Evolutionary conservation across 2,113 vertebrate genomes (phyloP), one percentile per base, ranked within the genome.

Genomic region (Struthidea cinerea): DNA sequence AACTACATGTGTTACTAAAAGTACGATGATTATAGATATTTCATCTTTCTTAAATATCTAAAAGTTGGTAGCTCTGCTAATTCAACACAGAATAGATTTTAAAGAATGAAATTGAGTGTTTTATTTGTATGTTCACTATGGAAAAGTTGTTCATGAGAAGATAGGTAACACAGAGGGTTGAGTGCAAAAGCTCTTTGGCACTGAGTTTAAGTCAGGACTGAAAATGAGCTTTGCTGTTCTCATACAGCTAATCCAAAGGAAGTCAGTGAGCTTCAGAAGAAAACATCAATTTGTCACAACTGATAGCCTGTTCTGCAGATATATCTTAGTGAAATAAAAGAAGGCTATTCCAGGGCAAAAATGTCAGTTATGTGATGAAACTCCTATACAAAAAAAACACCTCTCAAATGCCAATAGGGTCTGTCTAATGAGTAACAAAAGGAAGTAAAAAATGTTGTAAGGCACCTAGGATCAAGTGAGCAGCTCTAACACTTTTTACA

Each of bases 161-260:
- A 35, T 3, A 22, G 22, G 46, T 52, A 27, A 41, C 6, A 35
- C 24, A 79, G 53, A 84, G 39, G 37, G 89, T 91, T 70, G 87
- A 92, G 47, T 55, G 59, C 47, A 87, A 87, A 83, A 93, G 22
- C 21, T 84, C 44, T 93, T 84, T 7, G 0, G 56, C 65, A 78
- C 35, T 19, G 49, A 92, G 47, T 80, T 87, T 75, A 92, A 93
- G 53, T 56, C 75, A 77, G 59, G 86, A 87, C 71, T 84, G 81
- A 92, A 97, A 93, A 90, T 84, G 59, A 91, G 84, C 61, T 95
- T 95, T 94, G 90, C 64, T 92, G 33, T 91, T 94, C 79, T 94
- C 75, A 37, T 50, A 57, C 49, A 77, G n/a, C 35, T 96, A 94
- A 96, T 90, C 87, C 76, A 89, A 79, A 94, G 61, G 56, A 91